phyloP scores from a whole-genome alignment of 2,797 vertebrate species.

The Poeciliopsis paucimaculata region DNA sequence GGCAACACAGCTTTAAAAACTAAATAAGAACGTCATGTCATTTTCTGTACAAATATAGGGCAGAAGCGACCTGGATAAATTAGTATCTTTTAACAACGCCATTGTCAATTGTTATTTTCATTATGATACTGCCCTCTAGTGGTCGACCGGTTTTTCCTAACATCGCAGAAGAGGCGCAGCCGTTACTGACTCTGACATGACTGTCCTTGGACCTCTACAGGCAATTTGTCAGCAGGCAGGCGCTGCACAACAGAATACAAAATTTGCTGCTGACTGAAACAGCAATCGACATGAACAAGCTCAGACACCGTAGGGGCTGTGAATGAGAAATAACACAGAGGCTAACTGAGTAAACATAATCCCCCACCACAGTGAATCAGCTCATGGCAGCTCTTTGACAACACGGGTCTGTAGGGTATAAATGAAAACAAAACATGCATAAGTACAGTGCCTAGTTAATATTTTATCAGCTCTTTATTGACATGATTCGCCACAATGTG shows the following conservation, averaged over 20 bases:
- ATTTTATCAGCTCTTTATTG: conserved; percentile 58
- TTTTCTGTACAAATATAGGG: background rate
- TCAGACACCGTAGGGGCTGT: conserved; percentile 46
- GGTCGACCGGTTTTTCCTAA: conserved; percentile 12
- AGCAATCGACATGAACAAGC: conserved; percentile 56
- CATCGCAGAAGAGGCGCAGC: conserved; percentile 52
- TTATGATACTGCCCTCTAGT: conserved; percentile 16
- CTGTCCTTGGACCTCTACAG: conserved; percentile 65
- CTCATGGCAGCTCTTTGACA: conserved; percentile 66
- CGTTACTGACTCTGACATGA: conserved; percentile 60
- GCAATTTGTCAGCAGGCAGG: conserved; percentile 68
- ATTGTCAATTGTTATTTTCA: background rate
- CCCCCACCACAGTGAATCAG: conserved; percentile 63
- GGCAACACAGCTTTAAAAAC: background rate
- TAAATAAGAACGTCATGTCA: background rate
- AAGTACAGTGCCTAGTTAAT: conserved; percentile 68
- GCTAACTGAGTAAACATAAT: conserved; percentile 70
- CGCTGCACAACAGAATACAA: conserved; percentile 45
- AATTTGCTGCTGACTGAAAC: conserved; percentile 68
- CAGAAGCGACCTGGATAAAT: background rate
- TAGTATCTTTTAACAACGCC: background rate
- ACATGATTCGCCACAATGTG: conserved; percentile 53
- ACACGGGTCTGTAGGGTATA: conserved; percentile 60
- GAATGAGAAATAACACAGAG: conserved; percentile 68
- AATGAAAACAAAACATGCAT: conserved; percentile 64